Evolutionary conservation across 2,113 vertebrate species (phyloP).

Genomic region (Oxyura jamaicensis): DNA sequence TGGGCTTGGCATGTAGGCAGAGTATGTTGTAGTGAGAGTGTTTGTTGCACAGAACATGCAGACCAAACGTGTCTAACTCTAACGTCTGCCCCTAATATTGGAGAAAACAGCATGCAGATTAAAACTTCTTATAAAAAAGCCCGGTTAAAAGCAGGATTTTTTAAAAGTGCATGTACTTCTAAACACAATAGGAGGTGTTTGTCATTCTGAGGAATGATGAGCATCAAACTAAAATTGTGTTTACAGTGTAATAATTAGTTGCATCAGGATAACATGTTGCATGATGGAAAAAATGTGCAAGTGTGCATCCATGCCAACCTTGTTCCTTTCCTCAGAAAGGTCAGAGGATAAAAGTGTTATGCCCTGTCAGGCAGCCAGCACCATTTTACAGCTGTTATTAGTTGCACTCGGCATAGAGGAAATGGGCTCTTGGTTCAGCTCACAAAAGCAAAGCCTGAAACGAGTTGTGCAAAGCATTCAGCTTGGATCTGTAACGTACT

Average conservation of each 20-base stretch:
- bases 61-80: not conserved
- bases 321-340: conserved; percentile 49
- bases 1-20: not conserved
- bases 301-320: not conserved
- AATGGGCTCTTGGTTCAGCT: not conserved
- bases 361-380: conserved; percentile 50
- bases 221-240: not conserved
- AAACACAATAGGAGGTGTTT: not conserved
- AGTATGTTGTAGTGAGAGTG: not conserved
- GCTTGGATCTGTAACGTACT: not conserved
- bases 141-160: not conserved
- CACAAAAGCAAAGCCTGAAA: conserved; percentile 20
- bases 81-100: not conserved
- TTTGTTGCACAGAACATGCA: not conserved
- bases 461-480: not conserved
- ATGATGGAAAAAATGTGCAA: conserved; percentile 34
- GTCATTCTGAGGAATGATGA: not conserved
- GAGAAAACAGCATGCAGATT: not conserved
- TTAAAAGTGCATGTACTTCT: accelerated
- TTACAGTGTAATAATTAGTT: conserved; percentile 2
- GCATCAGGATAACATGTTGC: not conserved
- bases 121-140: not conserved
- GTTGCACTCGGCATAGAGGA: conserved; percentile 9
- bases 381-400: conserved; percentile 36
- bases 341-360: conserved; percentile 43